These are phyloP conservation scores for Leucania comma DNA, from an alignment of 2,888 invertebrate species.

Conservation along the genomic window DNA sequence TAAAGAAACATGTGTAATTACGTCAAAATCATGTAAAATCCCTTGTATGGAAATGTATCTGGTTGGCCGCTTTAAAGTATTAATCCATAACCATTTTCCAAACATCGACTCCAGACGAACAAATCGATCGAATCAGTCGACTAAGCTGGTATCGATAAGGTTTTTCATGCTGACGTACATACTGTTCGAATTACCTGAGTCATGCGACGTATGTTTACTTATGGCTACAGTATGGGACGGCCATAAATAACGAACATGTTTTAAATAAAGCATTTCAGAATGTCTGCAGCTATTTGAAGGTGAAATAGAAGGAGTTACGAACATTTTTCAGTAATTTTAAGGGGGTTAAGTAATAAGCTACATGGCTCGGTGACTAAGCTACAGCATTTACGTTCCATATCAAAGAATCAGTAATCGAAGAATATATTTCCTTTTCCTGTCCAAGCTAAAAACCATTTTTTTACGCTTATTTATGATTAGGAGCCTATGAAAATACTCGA, in stretches of 20 bases:
- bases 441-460: no score
- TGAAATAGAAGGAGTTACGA: neutral
- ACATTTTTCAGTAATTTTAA: constrained; percentile 2
- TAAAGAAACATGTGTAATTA: no score
- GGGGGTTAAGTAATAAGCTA: neutral
- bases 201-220: constrained; percentile 50
- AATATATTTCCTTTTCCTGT: no score
- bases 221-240: constrained; percentile 7
- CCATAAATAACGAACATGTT: constrained; percentile 17
- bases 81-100: neutral
- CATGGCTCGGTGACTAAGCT: neutral
- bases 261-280: constrained; percentile 21
- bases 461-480: no score
- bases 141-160: constrained; percentile 46
- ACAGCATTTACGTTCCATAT: no score
- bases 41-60: no score
- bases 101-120: constrained; percentile 17
- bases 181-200: constrained; percentile 39
- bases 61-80: no score
- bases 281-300: constrained; percentile 23
- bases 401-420: no score
- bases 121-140: constrained; percentile 16
- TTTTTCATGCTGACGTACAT: constrained; percentile 50
- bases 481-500: no score
- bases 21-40: no score